A percentile compares a stretch with the other conserved stretches of the same genome.
phyloP scores from a whole-genome alignment of 30 jellyfish, hydroid and myxozoan genomes.

The Aurelia aurita region DNA sequence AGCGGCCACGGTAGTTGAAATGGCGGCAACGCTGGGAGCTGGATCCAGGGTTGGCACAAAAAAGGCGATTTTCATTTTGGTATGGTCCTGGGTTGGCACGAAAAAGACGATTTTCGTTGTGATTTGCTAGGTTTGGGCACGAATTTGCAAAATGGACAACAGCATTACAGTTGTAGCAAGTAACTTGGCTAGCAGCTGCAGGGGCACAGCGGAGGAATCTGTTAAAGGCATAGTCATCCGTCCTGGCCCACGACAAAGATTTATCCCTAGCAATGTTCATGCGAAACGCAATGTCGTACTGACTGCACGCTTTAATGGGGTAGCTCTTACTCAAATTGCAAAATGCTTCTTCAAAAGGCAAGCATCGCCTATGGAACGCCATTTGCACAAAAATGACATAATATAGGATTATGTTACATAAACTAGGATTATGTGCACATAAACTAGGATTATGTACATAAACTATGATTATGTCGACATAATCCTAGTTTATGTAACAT shows the following conservation, averaged over 20 bases:
- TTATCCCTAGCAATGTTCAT: not conserved
- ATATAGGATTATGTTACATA: too few relatives aligned
- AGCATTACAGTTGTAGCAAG: not conserved
- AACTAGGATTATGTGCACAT: too few relatives aligned
- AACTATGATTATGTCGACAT: too few relatives aligned
- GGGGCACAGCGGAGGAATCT: not conserved
- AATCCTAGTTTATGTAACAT: too few relatives aligned
- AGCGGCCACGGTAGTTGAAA: not conserved
- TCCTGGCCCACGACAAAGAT: not conserved
- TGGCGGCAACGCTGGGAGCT: not conserved
- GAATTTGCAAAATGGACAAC: not conserved
- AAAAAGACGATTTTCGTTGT: not conserved
- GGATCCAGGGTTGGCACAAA: not conserved
- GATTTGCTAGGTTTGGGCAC: not conserved
- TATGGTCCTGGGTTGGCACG: too few relatives aligned
- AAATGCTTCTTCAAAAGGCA: constrained; percentile 1
- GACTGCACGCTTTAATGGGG: not conserved
- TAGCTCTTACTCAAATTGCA: not conserved
- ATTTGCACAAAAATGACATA: too few relatives aligned
- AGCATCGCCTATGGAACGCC: not conserved
- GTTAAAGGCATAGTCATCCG: not conserved
- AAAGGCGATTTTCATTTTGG: not conserved
- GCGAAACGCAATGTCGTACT: not conserved
- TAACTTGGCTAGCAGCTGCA: not conserved
- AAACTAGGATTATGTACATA: too few relatives aligned